Evolutionary conservation across 2,888 invertebrate species (phyloP), one percentile per base, ranked within the genome.

Genomic region (Tinea pellionella): DNA sequence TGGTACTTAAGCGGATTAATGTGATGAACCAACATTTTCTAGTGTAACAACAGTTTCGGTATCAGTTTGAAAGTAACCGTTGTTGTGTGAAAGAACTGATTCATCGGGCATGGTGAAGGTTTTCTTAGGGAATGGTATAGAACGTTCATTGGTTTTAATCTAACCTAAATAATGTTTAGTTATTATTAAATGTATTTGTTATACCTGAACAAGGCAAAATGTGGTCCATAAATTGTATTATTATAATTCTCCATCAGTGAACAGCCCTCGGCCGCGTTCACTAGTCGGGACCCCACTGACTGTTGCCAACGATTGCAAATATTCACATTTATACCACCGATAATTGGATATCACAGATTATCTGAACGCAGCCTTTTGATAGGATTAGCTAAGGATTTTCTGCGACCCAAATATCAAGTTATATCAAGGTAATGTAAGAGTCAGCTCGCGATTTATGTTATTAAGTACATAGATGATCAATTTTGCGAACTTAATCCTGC

Each of bases 181-280:
- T n/a, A n/a, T n/a, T n/a, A n/a, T n/a, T n/a, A n/a, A n/a, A n/a
- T n/a, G n/a, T n/a, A n/a, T n/a, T n/a, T n/a, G n/a, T n/a, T 60
- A 61, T 71, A 86, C 87, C 80, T 82, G 66, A 83, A 77, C 41
- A 84, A 77, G 61, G 81, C 80, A 65, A 80, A 86, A 66, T 83
- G 83, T 78, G 62, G 15, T 15, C 78, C 80, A 66, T 78, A 75
- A 57, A 15, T 16, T 16, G 15, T 47, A 13, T 13, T 47, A 16
- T 47, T 47, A 16, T n/a, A n/a, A n/a, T 32, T 57, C 13, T 57
- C 57, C 57, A 57, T 57, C 29, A 71, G 15, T 77, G 86, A 86
- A 85, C 86, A 86, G 86, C 77, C 86, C 86, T 86, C 84, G 76
- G 80, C 71, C 80, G 84, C 74, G 77, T 65, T 75, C 37, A 37